These are phyloP conservation scores for Pica pica DNA, from an alignment of 2,113 vertebrate genomes.

Conservation along the genomic window DNA sequence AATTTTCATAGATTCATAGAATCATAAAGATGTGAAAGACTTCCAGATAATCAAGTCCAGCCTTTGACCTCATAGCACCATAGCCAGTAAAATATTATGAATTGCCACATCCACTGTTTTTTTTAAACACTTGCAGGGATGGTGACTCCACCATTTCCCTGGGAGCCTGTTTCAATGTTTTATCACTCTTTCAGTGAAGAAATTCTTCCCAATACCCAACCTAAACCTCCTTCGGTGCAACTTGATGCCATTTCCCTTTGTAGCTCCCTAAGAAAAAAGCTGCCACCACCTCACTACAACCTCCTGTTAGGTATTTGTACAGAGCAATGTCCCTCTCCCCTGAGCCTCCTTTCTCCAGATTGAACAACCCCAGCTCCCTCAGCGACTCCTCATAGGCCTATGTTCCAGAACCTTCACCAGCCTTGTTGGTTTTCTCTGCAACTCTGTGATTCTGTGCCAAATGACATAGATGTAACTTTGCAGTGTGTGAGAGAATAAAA, in stretches of 20 bases:
- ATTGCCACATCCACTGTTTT: neutral
- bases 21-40: neutral
- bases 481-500: neutral
- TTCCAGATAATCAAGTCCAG: neutral
- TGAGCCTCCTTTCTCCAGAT: neutral
- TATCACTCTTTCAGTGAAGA: neutral
- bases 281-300: too few species aligned
- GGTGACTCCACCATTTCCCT: neutral
- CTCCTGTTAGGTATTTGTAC: neutral
- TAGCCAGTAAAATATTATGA: neutral
- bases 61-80: neutral
- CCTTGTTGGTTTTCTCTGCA: neutral
- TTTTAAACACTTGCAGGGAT: neutral
- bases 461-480: neutral
- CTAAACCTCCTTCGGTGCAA: neutral
- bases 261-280: neutral
- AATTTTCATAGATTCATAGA: neutral
- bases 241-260: neutral
- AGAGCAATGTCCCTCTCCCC: neutral
- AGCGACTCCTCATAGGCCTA: fast-evolving
- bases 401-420: neutral
- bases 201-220: neutral
- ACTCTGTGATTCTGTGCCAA: neutral
- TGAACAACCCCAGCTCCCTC: neutral
- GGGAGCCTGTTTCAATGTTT: neutral